phyloP scores from a whole-genome alignment of 1,140 invertebrate species.

The Sarcophaga peregrina region DNA sequence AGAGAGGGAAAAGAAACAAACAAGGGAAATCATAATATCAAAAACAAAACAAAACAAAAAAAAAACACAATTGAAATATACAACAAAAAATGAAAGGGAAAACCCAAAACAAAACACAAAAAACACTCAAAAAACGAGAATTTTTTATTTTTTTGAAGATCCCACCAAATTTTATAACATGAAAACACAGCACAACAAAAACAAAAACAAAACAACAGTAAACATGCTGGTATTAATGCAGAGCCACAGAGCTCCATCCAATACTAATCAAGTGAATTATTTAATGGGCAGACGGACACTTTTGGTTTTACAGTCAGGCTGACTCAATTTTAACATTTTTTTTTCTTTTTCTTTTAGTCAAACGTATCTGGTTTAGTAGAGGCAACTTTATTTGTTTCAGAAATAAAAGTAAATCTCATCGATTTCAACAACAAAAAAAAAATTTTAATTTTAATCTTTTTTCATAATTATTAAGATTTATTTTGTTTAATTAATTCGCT shows the following conservation, averaged over 20 bases:
- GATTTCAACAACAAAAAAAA: not conserved
- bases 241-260: too few relatives aligned
- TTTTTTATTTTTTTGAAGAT: not conserved
- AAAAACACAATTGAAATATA: not conserved
- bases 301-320: not conserved
- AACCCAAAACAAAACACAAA: constrained; percentile 21
- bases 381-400: not conserved
- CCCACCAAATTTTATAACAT: not conserved
- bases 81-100: constrained; percentile 16
- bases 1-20: not conserved
- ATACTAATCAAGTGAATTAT: too few relatives aligned
- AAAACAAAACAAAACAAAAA: constrained; percentile 9
- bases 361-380: constrained; percentile 15
- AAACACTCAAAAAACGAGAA: constrained; percentile 17
- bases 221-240: not conserved
- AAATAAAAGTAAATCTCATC: not conserved
- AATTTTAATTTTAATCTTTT: not conserved
- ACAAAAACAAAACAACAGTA: not conserved
- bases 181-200: not conserved
- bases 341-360: constrained; percentile 1
- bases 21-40: not conserved
- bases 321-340: not conserved
- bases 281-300: not conserved
- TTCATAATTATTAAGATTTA: not conserved
- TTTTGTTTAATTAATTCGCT: not conserved